Percentiles rank a stretch among this genome's conserved stretches.
These are phyloP conservation scores for Lithophane semibrunnea DNA, from an alignment of 2,888 invertebrate species.

Conservation along the genomic window DNA sequence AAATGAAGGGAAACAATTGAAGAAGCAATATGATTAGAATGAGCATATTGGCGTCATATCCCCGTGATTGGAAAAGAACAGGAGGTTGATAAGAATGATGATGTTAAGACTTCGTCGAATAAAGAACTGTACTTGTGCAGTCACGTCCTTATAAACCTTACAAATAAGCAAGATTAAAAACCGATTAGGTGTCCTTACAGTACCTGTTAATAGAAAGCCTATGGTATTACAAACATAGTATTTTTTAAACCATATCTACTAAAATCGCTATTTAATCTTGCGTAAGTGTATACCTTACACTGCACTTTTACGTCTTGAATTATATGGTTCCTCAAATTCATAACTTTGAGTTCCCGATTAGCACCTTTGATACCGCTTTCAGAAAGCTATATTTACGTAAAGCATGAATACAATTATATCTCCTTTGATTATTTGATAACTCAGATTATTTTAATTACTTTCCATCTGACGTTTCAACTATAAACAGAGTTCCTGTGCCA, in stretches of 20 bases:
- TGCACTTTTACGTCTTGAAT: too few relatives aligned
- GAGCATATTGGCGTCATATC: constrained; percentile 4
- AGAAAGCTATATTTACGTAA: neutral
- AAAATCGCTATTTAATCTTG: too few relatives aligned
- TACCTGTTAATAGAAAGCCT: too few relatives aligned
- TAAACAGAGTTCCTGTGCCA: neutral
- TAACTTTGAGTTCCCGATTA: too few relatives aligned
- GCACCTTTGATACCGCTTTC: neutral
- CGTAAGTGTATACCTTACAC: too few relatives aligned
- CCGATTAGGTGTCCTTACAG: too few relatives aligned
- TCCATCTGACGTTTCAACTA: neutral
- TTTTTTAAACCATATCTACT: too few relatives aligned
- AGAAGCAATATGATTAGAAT: constrained; percentile 2
- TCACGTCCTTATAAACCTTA: too few relatives aligned
- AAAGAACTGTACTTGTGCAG: neutral
- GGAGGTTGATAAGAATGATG: neutral
- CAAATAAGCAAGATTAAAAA: too few relatives aligned
- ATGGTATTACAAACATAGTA: too few relatives aligned
- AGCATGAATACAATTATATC: too few relatives aligned
- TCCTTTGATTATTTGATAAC: neutral
- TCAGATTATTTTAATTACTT: neutral
- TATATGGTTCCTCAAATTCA: neutral
- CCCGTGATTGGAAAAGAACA: neutral
- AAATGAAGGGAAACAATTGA: constrained; percentile 9
- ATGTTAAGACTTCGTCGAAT: too few relatives aligned